Base-by-base conservation (phyloP, 2,113 vertebrate species). In the Narcine bancroftii region DNA sequence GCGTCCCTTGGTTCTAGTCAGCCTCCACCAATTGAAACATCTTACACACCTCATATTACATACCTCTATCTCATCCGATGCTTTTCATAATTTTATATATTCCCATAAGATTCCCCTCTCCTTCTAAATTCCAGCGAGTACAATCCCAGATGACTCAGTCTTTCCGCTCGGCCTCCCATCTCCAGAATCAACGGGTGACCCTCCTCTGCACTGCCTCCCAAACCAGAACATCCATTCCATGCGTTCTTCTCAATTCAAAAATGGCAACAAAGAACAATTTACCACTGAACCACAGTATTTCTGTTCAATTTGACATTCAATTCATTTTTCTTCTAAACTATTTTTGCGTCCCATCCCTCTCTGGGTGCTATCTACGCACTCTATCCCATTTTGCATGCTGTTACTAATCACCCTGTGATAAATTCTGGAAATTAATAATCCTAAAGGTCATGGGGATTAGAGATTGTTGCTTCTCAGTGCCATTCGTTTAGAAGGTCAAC, bases 381-480 rank as follows among this genome's bases (percentile, higher is more conserved):
- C 50, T n/a, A 33, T 60, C 19, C 13, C 81, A 36, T 33, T 85
- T 29, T 36, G 81, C 13, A 56, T 17, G 53, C 29, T 85, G 81
- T 53, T 85, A 60, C 56, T 60, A 9, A n/a, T 85, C 13, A 29
- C 56, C 53, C n/a, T 33, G 19, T 9, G 13, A 56, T n/a, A 13
- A 85, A 85, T n/a, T 29, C 81, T 36, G n/a, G 29, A 60, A 56
- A 60, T 17, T 85, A 2, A n/a, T 13, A 85, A 33, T 85, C 29
- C 50, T 56, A 85, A 56, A 53, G 50, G 81, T 19, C n/a, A 85
- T n/a, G 81, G 50, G 10, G 47, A 60, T 85, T 85, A 33, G 81
- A 85, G 81, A 5, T 33, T n/a, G 81, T 85, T 85, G 81, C 50
- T 85, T 85, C 21, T 85, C 50, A 85, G 29, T 85, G 50, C n/a